These are phyloP conservation scores for Eulemur rubriventer DNA, from an alignment of 2,797 vertebrate species.

Conservation along the genomic window DNA sequence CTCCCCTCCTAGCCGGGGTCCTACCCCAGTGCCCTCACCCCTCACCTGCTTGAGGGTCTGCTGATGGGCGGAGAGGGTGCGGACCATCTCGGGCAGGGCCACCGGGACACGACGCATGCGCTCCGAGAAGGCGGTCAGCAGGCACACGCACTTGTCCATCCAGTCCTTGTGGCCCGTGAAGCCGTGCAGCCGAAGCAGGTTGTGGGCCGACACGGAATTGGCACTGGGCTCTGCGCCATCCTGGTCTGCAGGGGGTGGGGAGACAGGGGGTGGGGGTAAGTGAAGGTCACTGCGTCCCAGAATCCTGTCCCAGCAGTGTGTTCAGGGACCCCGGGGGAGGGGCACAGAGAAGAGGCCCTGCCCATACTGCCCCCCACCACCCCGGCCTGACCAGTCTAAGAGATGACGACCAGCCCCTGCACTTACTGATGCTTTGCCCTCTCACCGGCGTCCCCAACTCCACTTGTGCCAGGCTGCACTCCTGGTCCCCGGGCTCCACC, in stretches of 20 bases:
- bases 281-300: background rate
- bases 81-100: slow-evolving; percentile 93
- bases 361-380: background rate
- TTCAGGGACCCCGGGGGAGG: background rate
- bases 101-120: slow-evolving; percentile 91
- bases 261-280: background rate
- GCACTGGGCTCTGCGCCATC: slow-evolving; percentile 95
- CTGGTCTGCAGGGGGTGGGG: slow-evolving; percentile 87
- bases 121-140: slow-evolving; percentile 92
- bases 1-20: background rate
- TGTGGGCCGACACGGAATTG: slow-evolving; percentile 92
- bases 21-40: background rate
- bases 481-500: background rate
- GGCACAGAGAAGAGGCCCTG: background rate
- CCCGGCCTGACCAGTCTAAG: background rate
- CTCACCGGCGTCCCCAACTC: background rate
- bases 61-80: slow-evolving; percentile 89
- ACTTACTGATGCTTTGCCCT: too few relatives aligned
- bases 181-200: slow-evolving; percentile 92
- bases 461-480: background rate
- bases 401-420: background rate
- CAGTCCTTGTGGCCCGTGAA: slow-evolving; percentile 90
- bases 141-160: slow-evolving; percentile 87
- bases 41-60: slow-evolving; percentile 91
- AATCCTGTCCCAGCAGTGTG: background rate